Conservation (phyloP, 2,113 vertebrate genomes). For the Numenius arquata region DNA sequence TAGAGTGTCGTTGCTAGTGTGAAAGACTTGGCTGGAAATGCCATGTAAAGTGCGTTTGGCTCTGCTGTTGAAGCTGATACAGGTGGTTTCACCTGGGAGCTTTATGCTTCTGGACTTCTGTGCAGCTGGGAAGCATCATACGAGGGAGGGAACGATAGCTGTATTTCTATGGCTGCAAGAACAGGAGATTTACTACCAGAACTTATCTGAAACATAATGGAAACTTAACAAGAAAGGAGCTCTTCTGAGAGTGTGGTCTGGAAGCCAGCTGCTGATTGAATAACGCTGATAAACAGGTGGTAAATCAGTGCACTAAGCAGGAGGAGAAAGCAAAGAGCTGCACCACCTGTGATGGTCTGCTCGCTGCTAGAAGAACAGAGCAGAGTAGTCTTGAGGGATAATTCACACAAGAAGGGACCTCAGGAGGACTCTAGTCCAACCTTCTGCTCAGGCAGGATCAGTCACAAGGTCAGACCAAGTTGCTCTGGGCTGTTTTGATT, state of each 20-base stretch:
- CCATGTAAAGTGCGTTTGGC: background rate
- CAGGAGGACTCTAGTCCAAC: fast-evolving
- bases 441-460: background rate
- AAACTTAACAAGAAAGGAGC: background rate
- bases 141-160: fast-evolving
- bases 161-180: background rate
- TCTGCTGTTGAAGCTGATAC: background rate
- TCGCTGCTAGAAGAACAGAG: background rate
- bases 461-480: background rate
- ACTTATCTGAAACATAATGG: background rate
- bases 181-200: background rate
- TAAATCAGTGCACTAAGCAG: background rate
- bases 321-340: background rate
- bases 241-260: background rate
- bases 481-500: background rate
- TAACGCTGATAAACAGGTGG: background rate
- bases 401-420: background rate
- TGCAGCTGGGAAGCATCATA: background rate
- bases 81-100: background rate
- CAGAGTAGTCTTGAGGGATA: background rate
- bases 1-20: background rate
- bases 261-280: background rate
- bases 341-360: background rate
- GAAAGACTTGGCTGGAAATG: background rate
- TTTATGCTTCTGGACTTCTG: background rate